Evolutionary conservation across 2,888 invertebrate species (phyloP).

Genomic region (Machimus rusticus): DNA sequence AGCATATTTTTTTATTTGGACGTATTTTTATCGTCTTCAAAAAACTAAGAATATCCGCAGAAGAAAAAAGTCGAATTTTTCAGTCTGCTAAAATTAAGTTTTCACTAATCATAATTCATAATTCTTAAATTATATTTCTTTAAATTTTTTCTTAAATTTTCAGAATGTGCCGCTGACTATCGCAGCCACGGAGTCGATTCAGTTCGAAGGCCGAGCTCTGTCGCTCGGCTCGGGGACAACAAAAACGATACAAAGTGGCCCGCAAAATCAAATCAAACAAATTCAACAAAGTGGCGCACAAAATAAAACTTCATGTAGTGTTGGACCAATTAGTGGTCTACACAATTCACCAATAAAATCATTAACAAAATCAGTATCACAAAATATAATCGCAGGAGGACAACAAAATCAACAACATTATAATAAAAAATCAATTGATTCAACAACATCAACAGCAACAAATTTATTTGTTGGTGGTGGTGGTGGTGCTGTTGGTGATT

Average conservation of each 20-base stretch:
- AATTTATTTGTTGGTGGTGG: not conserved
- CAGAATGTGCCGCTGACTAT: constrained; percentile 50
- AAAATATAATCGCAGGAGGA: not conserved
- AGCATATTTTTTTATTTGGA: too few species aligned
- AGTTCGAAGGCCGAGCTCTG: constrained; percentile 52
- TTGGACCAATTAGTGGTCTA: constrained; percentile 37
- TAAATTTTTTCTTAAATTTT: constrained; percentile 22
- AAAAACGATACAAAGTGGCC: not conserved
- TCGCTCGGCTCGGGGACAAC: constrained; percentile 49
- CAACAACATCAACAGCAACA: not conserved
- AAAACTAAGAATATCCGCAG: not conserved
- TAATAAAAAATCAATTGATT: not conserved
- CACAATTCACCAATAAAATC: constrained; percentile 28
- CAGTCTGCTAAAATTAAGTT: too few species aligned
- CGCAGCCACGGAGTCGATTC: constrained; percentile 52
- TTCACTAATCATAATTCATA: not conserved
- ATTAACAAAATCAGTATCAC: constrained; percentile 17
- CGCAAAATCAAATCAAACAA: constrained; percentile 33
- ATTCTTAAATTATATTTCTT: too few species aligned
- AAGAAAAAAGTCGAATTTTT: not conserved
- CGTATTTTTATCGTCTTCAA: not conserved
- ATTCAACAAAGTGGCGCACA: constrained; percentile 29
- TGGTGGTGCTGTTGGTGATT: not conserved
- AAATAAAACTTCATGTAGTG: constrained; percentile 8
- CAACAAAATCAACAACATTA: not conserved